Evolutionary conservation across 2,113 vertebrate genomes (phyloP).

Genomic region (Sylvicapra grimmia): DNA sequence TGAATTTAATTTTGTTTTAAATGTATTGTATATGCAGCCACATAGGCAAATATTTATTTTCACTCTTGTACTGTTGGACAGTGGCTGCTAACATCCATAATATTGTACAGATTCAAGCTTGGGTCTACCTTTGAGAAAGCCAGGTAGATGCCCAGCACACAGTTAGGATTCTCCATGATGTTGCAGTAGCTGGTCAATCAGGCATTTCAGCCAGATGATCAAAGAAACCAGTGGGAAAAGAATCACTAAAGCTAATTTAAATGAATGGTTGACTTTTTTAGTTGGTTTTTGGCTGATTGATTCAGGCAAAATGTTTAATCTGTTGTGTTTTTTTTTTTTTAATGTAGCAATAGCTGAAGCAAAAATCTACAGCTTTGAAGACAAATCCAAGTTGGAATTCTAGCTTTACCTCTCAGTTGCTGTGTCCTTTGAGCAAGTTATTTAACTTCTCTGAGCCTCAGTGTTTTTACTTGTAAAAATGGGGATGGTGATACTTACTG

Average conservation of each 20-base stretch:
- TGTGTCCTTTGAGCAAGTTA: background rate
- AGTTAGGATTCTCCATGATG: accelerated
- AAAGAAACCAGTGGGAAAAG: background rate
- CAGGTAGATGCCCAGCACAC: background rate
- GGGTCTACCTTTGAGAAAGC: background rate
- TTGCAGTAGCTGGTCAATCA: background rate
- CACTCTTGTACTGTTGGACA: background rate
- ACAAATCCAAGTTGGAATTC: background rate
- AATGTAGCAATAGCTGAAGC: background rate
- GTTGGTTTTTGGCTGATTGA: background rate
- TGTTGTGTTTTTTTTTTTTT: background rate
- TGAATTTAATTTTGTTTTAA: slow-evolving; percentile 1
- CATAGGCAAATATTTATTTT: slow-evolving; percentile 10
- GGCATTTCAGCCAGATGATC: background rate
- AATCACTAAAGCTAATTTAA: background rate
- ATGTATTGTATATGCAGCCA: background rate
- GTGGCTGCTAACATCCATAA: background rate
- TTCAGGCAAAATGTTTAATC: background rate
- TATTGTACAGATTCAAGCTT: background rate
- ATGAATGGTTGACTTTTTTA: background rate
- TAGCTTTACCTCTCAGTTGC: background rate
- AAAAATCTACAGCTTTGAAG: background rate
- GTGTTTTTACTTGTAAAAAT: background rate
- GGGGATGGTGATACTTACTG: background rate
- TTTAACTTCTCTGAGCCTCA: background rate